Percentiles rank a stretch among this genome's conserved stretches.
These are phyloP conservation scores for Therioaphis trifolii DNA, from an alignment of 2,888 invertebrate species.

Conservation along the genomic window DNA sequence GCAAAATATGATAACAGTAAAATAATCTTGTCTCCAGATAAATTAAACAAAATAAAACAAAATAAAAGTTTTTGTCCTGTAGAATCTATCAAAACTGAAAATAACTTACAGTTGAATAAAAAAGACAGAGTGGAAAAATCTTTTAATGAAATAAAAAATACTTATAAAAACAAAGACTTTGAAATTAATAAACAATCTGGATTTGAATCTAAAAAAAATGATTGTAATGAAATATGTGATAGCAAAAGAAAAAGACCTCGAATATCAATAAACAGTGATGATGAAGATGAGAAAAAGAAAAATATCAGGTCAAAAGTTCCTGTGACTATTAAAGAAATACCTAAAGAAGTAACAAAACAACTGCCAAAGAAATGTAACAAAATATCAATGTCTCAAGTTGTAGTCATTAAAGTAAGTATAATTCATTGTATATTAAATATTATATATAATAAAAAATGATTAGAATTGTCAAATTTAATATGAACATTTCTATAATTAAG, in stretches of 20 bases:
- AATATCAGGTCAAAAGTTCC: background rate
- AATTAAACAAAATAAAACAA: slow-evolving; percentile 4
- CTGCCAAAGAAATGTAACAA: slow-evolving; percentile 13
- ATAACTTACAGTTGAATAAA: background rate
- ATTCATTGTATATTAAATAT: too few relatives aligned
- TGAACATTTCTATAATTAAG: too few relatives aligned
- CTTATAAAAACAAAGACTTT: background rate
- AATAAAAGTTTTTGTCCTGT: background rate
- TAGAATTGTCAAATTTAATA: too few relatives aligned
- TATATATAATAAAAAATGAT: too few relatives aligned
- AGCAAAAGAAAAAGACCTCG: slow-evolving; percentile 47
- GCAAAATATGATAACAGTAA: background rate
- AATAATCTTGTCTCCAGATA: background rate
- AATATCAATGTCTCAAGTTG: slow-evolving; percentile 9
- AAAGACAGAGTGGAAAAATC: background rate
- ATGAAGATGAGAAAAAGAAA: slow-evolving; percentile 45
- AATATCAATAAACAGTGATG: slow-evolving; percentile 46
- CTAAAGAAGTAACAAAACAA: slow-evolving; percentile 30
- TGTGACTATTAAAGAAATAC: slow-evolving; percentile 2
- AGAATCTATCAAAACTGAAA: slow-evolving; percentile 7
- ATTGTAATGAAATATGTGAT: background rate
- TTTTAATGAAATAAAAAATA: background rate
- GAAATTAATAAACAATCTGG: background rate
- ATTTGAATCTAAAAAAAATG: background rate
- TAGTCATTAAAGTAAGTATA: slow-evolving; percentile 15